Evolutionary conservation across 2,797 vertebrate genomes (phyloP).

Genomic region (Tachyglossus aculeatus): DNA sequence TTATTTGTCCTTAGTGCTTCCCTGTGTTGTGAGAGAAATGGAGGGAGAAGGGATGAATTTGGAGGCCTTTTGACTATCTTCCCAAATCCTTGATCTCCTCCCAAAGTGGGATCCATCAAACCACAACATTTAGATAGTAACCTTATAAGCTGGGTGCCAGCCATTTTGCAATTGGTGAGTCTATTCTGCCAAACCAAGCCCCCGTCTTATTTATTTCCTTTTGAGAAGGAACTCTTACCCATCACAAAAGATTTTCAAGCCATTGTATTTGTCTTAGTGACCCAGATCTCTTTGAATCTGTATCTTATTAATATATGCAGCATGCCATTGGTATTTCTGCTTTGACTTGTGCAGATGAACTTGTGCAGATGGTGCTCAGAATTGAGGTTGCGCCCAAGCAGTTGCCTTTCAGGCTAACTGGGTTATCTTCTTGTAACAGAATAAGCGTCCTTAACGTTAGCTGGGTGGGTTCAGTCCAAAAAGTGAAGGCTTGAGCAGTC

Average conservation of each 20-base stretch:
- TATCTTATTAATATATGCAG: background rate
- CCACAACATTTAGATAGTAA: background rate
- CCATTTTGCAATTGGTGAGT: slow-evolving; percentile 8
- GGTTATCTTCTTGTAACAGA: slow-evolving; percentile 7
- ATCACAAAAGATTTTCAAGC: slow-evolving; percentile 9
- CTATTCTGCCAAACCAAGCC: slow-evolving; percentile 24
- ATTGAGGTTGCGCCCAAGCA: background rate
- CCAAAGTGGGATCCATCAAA: slow-evolving; percentile 29
- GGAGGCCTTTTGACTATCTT: slow-evolving; percentile 35
- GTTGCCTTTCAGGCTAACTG: background rate
- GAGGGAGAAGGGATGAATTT: slow-evolving; percentile 29
- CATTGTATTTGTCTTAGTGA: slow-evolving; percentile 2
- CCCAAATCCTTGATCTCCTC: slow-evolving; percentile 26
- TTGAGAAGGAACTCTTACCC: background rate
- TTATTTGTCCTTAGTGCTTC: slow-evolving; percentile 23
- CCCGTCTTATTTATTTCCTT: slow-evolving; percentile 34
- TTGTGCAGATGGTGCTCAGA: background rate
- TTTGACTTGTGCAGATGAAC: background rate
- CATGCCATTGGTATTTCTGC: background rate
- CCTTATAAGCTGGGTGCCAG: slow-evolving; percentile 34
- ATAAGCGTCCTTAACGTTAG: slow-evolving; percentile 10
- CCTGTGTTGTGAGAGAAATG: slow-evolving; percentile 28
- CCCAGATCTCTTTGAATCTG: slow-evolving; percentile 16
- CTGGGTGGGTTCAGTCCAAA: no score
- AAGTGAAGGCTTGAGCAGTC: no score